Base-by-base conservation (phyloP, 2,888 invertebrate species). In the Chrysolina americana region DNA sequence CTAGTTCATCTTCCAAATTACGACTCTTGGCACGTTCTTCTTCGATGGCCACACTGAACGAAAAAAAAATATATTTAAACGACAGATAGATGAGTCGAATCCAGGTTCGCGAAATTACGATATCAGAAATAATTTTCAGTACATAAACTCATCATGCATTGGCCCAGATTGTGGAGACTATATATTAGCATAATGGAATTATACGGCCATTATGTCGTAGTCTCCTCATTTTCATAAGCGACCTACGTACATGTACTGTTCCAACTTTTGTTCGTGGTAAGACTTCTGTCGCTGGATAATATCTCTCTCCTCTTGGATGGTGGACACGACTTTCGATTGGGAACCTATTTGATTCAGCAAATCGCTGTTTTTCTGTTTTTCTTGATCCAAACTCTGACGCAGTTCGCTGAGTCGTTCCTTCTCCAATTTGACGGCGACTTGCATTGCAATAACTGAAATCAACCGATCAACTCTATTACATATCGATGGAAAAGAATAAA, bases 1-100 rank as follows among this genome's bases (percentile, higher is more conserved):
- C 76, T 23, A 83, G 71, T n/a, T 82, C 81, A 2, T 79, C 79
- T 76, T 83, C 80, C 63, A 84, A 68, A 62, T 74, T 74, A 56
- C 74, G 76, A 53, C 77, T 74, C 63, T 77, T 78, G 0, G 78
- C 62, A 63, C 76, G 78, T 66, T 83, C 82, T 63, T 81, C 74
- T 78, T 83, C 81, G 10, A 80, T 71, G 19, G 71, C 64, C 17
- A 71, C 68, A 13, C 83, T 83, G 56, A 23, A 74, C n/a, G 62
- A 19, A 47, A 72, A 21, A 71, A 50, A 64, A 70, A 56, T 4
- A 23, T 50, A 13, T 71, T 6, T 21, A 19, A 17, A 17, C n/a
- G n/a, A 28, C 15, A 21, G 11, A n/a, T 3, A 28, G 28, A 28
- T 28, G 28, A 3, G 5, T 3, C 28, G 28, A 3, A 3, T 28